Base-by-base conservation (phyloP, 30 jellyfish, hydroid and myxozoan genomes). In the Hydractinia symbiolongicarpus region DNA sequence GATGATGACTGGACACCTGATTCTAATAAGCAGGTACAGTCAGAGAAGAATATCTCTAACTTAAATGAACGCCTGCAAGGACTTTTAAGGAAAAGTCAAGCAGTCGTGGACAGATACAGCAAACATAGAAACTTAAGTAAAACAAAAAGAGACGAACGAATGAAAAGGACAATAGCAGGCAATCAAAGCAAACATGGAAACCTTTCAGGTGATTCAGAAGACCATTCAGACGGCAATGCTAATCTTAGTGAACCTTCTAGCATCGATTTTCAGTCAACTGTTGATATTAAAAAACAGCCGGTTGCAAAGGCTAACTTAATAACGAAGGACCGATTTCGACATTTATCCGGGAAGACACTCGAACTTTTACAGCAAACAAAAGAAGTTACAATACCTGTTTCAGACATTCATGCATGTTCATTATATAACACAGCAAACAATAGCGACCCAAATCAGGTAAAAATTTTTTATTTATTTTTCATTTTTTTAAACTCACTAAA, bases 291-390 rank as follows among this genome's bases (percentile, higher is more conserved):
- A 30, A 30, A 30, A 30, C 44, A 30, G 44, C 44, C 44, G 44
- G 44, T 30, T 30, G 44, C 44, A 30, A 30, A 30, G 44, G 44
- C 44, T 30, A 30, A 30, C 44, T 30, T 30, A 30, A 30, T 30
- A 30, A 30, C 44, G 44, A 30, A 30, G 44, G 44, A 30, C 44
- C 44, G 44, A 30, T 30, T 30, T 30, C 44, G 74, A 9, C 17
- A 64, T n/a, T 64, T 64, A 51, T 64, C 74, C 40, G 74, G 40
- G 40, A 64, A 51, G 74, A 64, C 74, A 64, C 74, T 44, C 4
- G 19, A 7, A 64, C 74, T 64, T 7, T 13, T 64, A 64, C 52
- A 64, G 40, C 19, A 13, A 64, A 64, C 74, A 13, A 64, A 64
- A 13, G 52, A 44, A 64, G 74, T 64, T 64, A 64, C 74, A 6